Base-by-base conservation (phyloP, 2,113 vertebrate species). In the Neotragus moschatus region DNA sequence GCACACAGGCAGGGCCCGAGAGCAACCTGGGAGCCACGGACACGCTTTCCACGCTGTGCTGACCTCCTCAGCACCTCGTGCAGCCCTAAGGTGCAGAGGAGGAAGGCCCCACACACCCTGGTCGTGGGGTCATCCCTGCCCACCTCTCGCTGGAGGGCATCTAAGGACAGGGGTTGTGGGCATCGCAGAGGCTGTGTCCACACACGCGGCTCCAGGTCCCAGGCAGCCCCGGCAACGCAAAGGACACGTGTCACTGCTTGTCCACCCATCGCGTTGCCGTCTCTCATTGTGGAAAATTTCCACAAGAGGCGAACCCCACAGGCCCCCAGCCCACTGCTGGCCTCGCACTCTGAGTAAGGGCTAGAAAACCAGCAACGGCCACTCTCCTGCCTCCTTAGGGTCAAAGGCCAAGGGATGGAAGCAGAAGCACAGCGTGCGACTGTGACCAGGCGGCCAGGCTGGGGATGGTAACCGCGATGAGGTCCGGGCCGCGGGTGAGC, bases 221-320 rank as follows among this genome's bases (percentile, higher is more conserved):
- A 3, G 43, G 73, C 14, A 45, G 11, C 30, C 25, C 3, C 1
- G 75, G 45, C 28, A 49, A 10, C 12, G 1, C 70, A 43, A 53
- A n/a, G 49, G 80, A 4, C 30, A 8, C 1, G 11, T 2, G 6
- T 8, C 45, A 53, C 33, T 3, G 3, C 21, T 5, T 5, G 12
- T 14, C 49, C 33, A 25, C 80, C 49, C 21, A 17, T 21, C 33
- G 55, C 3, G 25, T 9, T 25, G 10, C 53, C 15, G 11, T 56
- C 21, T 28, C 55, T 28, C 25, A 17, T 3, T 28, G 14, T 11
- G 14, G 15, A 11, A 6, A 39, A 3, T 19, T 28, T 28, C 81
- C 5, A 19, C 25, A 9, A 43, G 15, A 58, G 15, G 9, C 2
- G 0, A 26, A 30, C 8, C 33, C 79, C 21, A 8, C 33, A 23